phyloP scores from a whole-genome alignment of 2,888 invertebrate species.

The Trisateles emortualis region DNA sequence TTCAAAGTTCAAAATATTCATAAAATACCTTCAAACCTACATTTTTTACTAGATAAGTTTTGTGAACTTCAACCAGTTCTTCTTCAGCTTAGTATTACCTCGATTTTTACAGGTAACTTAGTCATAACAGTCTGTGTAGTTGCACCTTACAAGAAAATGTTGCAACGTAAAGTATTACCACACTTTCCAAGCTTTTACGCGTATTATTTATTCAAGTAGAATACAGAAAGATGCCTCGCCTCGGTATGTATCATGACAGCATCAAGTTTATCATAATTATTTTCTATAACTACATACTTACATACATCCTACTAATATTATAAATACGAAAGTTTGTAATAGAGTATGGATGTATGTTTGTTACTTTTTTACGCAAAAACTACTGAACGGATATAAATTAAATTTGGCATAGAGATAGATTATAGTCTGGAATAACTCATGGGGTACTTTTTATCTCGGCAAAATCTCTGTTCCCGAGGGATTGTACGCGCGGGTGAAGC shows the following conservation, averaged over 20 bases:
- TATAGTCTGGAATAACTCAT: too few relatives aligned
- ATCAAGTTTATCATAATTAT: neutral
- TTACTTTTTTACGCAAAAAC: too few relatives aligned
- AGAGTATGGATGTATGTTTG: too few relatives aligned
- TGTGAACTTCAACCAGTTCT: neutral
- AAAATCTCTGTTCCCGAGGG: too few relatives aligned
- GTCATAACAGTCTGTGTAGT: slow-evolving; percentile 26
- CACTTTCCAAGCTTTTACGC: slow-evolving; percentile 75
- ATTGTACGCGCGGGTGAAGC: too few relatives aligned
- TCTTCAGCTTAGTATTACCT: neutral
- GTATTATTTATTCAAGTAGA: slow-evolving; percentile 80
- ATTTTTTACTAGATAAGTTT: neutral
- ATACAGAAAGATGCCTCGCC: slow-evolving; percentile 58
- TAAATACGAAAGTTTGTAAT: too few relatives aligned
- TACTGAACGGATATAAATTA: too few relatives aligned
- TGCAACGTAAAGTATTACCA: slow-evolving; percentile 64
- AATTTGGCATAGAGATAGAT: too few relatives aligned
- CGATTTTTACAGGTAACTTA: slow-evolving; percentile 29
- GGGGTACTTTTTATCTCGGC: too few relatives aligned
- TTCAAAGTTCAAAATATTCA: too few relatives aligned
- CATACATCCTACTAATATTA: too few relatives aligned
- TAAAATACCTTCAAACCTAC: too few relatives aligned
- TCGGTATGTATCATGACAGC: slow-evolving; percentile 27
- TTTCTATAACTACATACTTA: neutral
- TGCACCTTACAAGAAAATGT: slow-evolving; percentile 36